Evolutionary conservation across 2,113 vertebrate species (phyloP).

Genomic region (Acinonyx jubatus): DNA sequence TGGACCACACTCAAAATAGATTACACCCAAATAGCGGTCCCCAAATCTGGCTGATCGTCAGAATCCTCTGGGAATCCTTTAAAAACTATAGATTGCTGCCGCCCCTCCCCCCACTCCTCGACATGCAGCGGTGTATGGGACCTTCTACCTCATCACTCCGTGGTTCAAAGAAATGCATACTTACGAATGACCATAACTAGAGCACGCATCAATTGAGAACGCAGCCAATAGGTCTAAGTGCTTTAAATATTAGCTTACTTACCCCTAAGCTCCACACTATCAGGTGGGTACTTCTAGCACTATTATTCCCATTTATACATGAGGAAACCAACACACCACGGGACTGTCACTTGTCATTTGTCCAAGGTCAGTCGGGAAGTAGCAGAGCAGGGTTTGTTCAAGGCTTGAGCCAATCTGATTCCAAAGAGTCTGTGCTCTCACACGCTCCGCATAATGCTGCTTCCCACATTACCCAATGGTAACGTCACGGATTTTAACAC

Average conservation of each 20-base stretch:
- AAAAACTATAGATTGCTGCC: background rate
- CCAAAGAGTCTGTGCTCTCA: background rate
- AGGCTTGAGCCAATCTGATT: background rate
- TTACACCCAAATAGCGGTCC: background rate
- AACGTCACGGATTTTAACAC: background rate
- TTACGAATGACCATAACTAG: background rate
- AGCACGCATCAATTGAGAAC: background rate
- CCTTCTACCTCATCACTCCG: background rate
- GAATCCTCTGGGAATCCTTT: background rate
- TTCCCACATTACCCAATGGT: background rate
- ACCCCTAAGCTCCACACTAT: background rate
- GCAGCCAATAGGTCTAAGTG: background rate
- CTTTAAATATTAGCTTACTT: background rate
- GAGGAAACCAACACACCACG: background rate
- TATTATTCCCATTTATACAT: background rate
- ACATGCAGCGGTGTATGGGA: background rate
- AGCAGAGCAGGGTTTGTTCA: background rate
- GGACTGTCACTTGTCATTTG: background rate
- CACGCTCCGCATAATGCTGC: background rate
- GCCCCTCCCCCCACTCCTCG: background rate
- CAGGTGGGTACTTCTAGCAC: background rate
- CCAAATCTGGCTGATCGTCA: background rate
- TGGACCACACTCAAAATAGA: background rate
- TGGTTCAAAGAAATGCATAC: background rate
- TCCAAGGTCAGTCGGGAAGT: slow-evolving; percentile 46